Base-by-base conservation (phyloP, 2,888 invertebrate species). In the Archips crataeganus region DNA sequence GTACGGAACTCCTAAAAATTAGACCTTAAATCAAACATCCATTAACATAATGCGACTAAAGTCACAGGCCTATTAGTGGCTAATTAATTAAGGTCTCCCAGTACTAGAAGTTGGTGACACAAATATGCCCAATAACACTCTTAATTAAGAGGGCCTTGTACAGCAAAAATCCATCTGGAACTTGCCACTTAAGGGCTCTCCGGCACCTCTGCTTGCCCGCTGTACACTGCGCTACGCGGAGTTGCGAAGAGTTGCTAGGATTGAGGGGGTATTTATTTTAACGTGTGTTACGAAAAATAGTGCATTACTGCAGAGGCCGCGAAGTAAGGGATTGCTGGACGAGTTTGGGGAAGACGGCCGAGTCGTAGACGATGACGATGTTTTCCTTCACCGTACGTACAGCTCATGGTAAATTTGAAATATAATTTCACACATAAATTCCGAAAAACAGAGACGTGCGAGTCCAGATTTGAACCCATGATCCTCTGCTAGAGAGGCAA, bases 161-260 rank as follows among this genome's bases (percentile, higher is more conserved):
- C 94, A 94, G 89, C 94, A 94, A 94, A 94, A 94, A 94, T 94
- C 94, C 94, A 94, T 94, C 93, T 91, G 86, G 78, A 90, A 92
- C 89, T 92, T 91, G 90, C 86, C 92, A 87, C 92, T 91, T 93
- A 89, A 93, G 92, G 93, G 94, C 90, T 87, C 90, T 92, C 84
- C 76, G 82, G 76, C 85, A 75, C 81, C 84, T 84, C 85, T 87
- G 87, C 79, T 80, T 76, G 85, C 81, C 84, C 80, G 80, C 79
- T 81, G 81, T 81, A 80, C 81, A 78, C 79, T 79, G 78, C 80
- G 72, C 15, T 13, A 76, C 77, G 69, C 42, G 69, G 85, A 85
- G 77, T 61, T 81, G 72, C 54, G 79, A 85, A 83, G 32, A 32
- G 0, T 11, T 32, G 11, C 10, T 2, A 32, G 57, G 57, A 54